phyloP scores from a whole-genome alignment of 2,888 invertebrate species.

The Aphrophora alni region DNA sequence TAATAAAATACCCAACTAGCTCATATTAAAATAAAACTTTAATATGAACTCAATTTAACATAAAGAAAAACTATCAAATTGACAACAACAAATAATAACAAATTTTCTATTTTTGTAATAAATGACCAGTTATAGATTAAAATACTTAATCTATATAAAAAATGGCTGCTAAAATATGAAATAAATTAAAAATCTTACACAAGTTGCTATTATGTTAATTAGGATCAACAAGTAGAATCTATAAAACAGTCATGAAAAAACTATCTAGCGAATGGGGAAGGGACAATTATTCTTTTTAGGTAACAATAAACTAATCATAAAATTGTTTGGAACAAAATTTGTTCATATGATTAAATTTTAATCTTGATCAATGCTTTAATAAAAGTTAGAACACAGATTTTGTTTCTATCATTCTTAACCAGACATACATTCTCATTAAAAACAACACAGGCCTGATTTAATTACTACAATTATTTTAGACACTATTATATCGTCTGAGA shows the following conservation, averaged over 20 bases:
- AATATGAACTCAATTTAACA: not conserved
- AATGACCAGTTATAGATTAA: not conserved
- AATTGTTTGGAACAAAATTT: not conserved
- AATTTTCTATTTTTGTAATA: not conserved
- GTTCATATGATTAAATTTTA: not conserved
- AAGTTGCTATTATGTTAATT: not conserved
- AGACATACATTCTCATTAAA: no score
- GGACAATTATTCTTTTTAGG: no score
- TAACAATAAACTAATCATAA: not conserved
- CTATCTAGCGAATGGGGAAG: no score
- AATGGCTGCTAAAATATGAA: not conserved
- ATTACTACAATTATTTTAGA: no score
- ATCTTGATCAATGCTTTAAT: no score
- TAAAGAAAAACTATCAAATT: not conserved
- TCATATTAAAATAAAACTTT: slow-evolving; percentile 6
- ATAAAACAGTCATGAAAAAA: no score
- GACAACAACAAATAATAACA: slow-evolving; percentile 5
- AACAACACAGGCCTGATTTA: no score
- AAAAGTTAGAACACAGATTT: no score
- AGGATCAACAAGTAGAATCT: no score
- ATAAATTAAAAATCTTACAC: not conserved
- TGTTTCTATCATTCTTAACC: no score
- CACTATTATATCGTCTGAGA: no score
- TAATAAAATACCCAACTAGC: not conserved
- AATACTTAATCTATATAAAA: not conserved